Percentiles rank a stretch among this genome's conserved stretches.
Evolutionary conservation across 1,140 invertebrate genomes (phyloP).

Genomic region (Tetragnatha versicolor): DNA sequence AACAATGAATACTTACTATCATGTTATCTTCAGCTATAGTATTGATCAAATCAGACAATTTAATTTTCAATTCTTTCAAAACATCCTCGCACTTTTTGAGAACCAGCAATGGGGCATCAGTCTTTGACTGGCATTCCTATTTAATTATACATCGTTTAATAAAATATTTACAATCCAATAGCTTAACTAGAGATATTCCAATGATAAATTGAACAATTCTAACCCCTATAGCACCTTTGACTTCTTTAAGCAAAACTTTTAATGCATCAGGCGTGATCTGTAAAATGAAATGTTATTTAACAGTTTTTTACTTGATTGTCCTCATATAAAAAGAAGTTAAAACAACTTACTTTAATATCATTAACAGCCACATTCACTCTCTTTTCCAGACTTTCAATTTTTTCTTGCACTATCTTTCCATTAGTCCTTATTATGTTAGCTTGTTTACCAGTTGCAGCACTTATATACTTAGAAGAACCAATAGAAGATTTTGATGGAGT

Average conservation of each 20-base stretch:
- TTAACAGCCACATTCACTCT: background rate
- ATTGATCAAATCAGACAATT: conserved; percentile 23
- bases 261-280: background rate
- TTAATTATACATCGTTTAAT: too few relatives aligned
- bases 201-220: too few relatives aligned
- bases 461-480: conserved; percentile 4
- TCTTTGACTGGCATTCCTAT: conserved; percentile 23
- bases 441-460: conserved; percentile 40
- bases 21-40: background rate
- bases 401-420: background rate
- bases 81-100: conserved; percentile 3
- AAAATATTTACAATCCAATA: background rate
- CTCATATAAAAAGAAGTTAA: background rate
- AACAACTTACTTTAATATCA: background rate
- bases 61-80: conserved; percentile 28
- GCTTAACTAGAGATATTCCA: background rate
- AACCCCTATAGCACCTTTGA: background rate
- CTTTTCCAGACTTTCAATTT: background rate
- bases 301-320: background rate
- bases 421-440: background rate
- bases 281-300: background rate
- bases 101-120: conserved; percentile 17
- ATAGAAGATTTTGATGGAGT: conserved; percentile 35
- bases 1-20: background rate
- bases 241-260: conserved; percentile 6